Evolutionary conservation across 2,797 vertebrate species (phyloP).

Genomic region (Myoxocephalus aenaeus): DNA sequence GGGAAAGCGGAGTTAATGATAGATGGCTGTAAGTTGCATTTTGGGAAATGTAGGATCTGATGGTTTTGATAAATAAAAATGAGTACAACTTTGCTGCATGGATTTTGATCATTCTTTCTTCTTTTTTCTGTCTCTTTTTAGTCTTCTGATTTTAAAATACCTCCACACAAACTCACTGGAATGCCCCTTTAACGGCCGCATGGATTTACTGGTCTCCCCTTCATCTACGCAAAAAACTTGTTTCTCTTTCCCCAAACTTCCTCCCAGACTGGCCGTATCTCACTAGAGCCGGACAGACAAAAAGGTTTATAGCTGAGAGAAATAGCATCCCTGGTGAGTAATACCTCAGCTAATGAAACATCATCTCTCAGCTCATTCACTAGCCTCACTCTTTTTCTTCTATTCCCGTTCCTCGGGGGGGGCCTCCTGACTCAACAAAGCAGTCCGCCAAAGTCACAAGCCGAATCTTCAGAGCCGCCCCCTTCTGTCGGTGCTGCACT

Average conservation of each 20-base stretch:
- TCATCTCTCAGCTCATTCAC: slow-evolving; percentile 57
- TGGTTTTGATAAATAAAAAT: background rate
- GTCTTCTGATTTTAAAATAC: background rate
- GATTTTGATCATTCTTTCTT: background rate
- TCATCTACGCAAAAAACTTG: slow-evolving; percentile 3
- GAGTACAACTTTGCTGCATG: background rate
- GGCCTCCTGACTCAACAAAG: slow-evolving; percentile 59
- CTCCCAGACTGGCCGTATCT: slow-evolving; percentile 14
- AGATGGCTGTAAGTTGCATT: background rate
- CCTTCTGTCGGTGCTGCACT: slow-evolving; percentile 1
- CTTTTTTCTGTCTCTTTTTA: background rate
- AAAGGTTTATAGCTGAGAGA: slow-evolving; percentile 53
- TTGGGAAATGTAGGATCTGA: background rate
- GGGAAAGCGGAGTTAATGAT: background rate
- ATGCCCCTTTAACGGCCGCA: background rate
- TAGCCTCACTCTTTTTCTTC: slow-evolving; percentile 24
- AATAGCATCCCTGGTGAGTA: slow-evolving; percentile 63
- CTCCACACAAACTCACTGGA: background rate
- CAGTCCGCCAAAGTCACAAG: slow-evolving; percentile 28
- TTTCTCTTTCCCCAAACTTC: background rate
- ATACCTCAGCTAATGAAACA: slow-evolving; percentile 77
- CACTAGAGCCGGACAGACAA: slow-evolving; percentile 19
- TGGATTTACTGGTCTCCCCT: slow-evolving; percentile 28
- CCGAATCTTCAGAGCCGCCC: slow-evolving; percentile 2
- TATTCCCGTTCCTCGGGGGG: background rate